Evolutionary conservation across 2,888 invertebrate species (phyloP), one percentile per base, ranked within the genome.

Genomic region (Willowsia nigromaculata): DNA sequence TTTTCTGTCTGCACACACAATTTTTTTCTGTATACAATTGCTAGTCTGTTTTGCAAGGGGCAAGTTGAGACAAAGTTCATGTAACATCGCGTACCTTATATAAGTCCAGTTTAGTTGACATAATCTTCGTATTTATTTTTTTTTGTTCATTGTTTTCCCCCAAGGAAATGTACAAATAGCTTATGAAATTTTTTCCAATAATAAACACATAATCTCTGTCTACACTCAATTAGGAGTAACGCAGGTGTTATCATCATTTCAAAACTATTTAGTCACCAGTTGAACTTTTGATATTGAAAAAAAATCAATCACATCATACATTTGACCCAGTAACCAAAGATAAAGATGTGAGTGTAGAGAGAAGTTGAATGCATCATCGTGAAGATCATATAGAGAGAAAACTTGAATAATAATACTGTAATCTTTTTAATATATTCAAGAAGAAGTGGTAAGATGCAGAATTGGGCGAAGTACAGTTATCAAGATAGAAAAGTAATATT

Each of bases 401-500:
- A 74, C 74, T 74, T 74, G 74, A 43, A 62, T 81, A 37, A 59
- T 81, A 40, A n/a, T n/a, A n/a, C n/a, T n/a, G n/a, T 13, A 50
- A 43, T 18, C 4, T 27, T 62, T n/a, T 25, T 40, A 59, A 18
- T 40, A n/a, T 53, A 80, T 37, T 18, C 30, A 80, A 80, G 50
- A 56, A 40, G 37, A 18, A 9, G 37, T 62, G 43, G 30, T 53
- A 27, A 43, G 22, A 18, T 71, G 82, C 74, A 74, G 71, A 88
- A 74, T 88, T 88, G 82, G 81, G 88, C 82, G 86, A 89, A 85
- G 82, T 82, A 90, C 90, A 90, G 90, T 90, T 90, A 88, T 78
- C 86, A 88, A 88, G 76, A 65, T 76, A 80, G 56, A 37, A 88
- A 80, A 83, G 83, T 62, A 59, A 78, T 76, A 83, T 81, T 84